These are phyloP conservation scores for Leptinotarsa tumamoca DNA, from an alignment of 2,888 invertebrate species.

Conservation along the genomic window DNA sequence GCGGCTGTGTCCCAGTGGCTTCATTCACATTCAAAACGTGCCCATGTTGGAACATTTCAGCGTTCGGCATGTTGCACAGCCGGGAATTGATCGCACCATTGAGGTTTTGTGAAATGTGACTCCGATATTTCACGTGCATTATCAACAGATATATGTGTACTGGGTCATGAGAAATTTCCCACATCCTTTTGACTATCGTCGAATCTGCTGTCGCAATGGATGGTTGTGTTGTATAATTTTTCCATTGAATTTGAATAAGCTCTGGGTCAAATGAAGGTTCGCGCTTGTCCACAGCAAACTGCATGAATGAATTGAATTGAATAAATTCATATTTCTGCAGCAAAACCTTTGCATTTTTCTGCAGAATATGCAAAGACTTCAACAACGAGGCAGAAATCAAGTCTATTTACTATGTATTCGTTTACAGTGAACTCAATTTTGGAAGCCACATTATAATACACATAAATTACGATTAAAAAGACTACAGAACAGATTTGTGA, in stretches of 20 bases:
- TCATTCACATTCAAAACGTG: conserved; percentile 27
- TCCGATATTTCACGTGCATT: conserved; percentile 52
- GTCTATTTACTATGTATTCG: too few species aligned
- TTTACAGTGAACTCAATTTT: too few species aligned
- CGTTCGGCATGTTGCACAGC: conserved; percentile 43
- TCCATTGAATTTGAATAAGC: conserved; percentile 6
- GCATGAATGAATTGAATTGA: too few species aligned
- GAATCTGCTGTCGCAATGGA: background rate
- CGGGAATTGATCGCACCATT: conserved; percentile 48
- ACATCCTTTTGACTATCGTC: conserved; percentile 35
- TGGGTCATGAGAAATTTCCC: conserved; percentile 31
- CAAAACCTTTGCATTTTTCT: too few species aligned
- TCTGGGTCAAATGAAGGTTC: background rate
- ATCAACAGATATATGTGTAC: conserved; percentile 40
- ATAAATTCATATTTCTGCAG: too few species aligned
- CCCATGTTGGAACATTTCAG: conserved; percentile 16
- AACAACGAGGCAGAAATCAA: too few species aligned
- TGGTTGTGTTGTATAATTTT: conserved; percentile 10
- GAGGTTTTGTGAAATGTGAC: conserved; percentile 52
- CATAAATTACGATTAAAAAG: too few species aligned
- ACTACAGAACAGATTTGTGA: too few species aligned
- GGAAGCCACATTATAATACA: too few species aligned
- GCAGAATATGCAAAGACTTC: too few species aligned
- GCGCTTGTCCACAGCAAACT: background rate
- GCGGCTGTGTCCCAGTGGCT: conserved; percentile 16